Evolutionary conservation across 2,113 vertebrate genomes (phyloP).

Genomic region (Mobula hypostoma): DNA sequence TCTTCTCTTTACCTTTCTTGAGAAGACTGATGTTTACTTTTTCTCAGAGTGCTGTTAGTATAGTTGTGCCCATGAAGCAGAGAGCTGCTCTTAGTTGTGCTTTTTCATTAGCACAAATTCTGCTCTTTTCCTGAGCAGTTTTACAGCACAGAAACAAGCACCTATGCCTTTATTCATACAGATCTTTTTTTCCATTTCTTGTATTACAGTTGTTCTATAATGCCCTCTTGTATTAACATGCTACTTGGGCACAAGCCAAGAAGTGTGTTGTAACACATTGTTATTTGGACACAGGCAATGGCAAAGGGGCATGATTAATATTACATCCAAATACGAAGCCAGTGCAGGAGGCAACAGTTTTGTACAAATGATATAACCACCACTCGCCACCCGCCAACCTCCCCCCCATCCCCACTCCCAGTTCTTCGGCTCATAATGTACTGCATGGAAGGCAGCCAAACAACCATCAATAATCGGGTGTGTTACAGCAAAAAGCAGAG

Average conservation of each 20-base stretch:
- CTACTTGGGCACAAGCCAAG: conserved; percentile 14
- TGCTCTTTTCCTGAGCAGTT: neutral
- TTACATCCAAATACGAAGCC: neutral
- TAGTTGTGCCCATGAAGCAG: neutral
- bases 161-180: neutral
- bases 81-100: neutral
- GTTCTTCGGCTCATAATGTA: neutral
- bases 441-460: neutral
- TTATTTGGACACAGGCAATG: neutral
- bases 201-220: conserved; percentile 21
- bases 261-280: conserved; percentile 7
- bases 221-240: neutral
- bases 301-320: conserved; percentile 30
- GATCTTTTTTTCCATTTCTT: neutral
- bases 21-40: no score
- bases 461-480: neutral
- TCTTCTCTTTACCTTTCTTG: no score
- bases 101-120: neutral
- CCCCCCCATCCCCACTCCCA: no score
- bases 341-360: neutral
- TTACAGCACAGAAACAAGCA: neutral
- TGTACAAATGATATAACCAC: neutral
- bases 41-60: neutral
- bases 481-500: neutral
- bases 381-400: no score